These are phyloP conservation scores for Eueides isabella DNA, from an alignment of 1,140 invertebrate species.

Conservation along the genomic window DNA sequence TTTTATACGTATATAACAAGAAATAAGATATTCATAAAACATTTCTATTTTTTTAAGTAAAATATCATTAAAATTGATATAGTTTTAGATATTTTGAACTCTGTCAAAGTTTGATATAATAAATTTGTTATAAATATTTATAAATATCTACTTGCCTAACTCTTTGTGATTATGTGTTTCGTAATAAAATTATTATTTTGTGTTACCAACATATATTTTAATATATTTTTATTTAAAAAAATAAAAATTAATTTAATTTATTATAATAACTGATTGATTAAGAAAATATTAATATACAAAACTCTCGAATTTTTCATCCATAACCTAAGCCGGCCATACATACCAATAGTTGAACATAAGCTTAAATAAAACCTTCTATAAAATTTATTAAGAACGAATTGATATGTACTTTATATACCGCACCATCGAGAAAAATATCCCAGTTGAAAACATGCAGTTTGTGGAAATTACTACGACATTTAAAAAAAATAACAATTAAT, in stretches of 20 bases:
- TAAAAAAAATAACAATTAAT: too few species aligned
- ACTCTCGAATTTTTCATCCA: neutral
- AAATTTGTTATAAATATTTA: neutral
- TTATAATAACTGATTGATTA: too few species aligned
- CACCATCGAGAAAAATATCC: too few species aligned
- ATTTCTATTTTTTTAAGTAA: neutral
- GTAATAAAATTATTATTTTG: neutral
- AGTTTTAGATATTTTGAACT: conserved; percentile 8
- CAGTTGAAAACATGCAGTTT: too few species aligned
- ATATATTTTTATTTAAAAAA: too few species aligned
- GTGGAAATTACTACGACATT: neutral
- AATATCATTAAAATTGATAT: neutral
- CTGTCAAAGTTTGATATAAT: neutral
- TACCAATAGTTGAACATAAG: neutral
- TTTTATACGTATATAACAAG: neutral
- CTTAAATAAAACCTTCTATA: neutral
- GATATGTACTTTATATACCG: neutral
- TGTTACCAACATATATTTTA: neutral
- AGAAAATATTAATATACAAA: too few species aligned
- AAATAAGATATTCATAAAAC: neutral
- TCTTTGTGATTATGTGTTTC: neutral
- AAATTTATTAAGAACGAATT: neutral
- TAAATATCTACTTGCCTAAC: neutral
- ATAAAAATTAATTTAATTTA: too few species aligned
- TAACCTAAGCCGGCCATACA: neutral